Conservation (phyloP, 2,113 vertebrate genomes). For the Etia nguti region DNA sequence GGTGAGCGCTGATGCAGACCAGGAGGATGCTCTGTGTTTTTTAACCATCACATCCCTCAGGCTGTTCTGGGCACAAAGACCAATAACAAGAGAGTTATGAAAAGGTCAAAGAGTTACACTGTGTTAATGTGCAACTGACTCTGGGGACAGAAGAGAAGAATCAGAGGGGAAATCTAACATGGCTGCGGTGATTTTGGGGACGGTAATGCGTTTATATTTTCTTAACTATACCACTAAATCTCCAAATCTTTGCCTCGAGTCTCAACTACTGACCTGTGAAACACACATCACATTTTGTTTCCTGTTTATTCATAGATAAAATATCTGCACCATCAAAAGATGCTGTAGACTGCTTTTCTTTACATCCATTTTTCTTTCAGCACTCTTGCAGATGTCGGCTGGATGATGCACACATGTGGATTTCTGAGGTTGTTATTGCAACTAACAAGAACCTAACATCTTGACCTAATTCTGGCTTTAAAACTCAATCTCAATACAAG, state of each 20-base stretch:
- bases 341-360: not conserved
- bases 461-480: constrained; percentile 26
- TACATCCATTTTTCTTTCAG: not conserved
- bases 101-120: constrained; percentile 52
- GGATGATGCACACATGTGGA: not conserved
- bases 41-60: constrained; percentile 23
- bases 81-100: constrained; percentile 24
- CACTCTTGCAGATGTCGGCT: not conserved
- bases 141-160: not conserved
- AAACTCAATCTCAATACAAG: not conserved
- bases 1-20: not conserved
- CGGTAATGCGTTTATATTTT: not conserved
- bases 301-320: not conserved
- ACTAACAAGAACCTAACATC: not conserved
- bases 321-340: not conserved
- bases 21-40: constrained; percentile 6
- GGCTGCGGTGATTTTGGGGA: not conserved
- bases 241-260: not conserved
- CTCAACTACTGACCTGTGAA: not conserved
- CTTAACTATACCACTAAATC: not conserved
- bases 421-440: not conserved
- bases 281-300: not conserved
- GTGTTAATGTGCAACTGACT: constrained; percentile 27
- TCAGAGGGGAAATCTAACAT: not conserved
- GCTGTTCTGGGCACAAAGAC: constrained; percentile 18